Evolutionary conservation across 2,113 vertebrate species (phyloP), one percentile per base, ranked within the genome.

Genomic region (Phylloscopus trochilus): DNA sequence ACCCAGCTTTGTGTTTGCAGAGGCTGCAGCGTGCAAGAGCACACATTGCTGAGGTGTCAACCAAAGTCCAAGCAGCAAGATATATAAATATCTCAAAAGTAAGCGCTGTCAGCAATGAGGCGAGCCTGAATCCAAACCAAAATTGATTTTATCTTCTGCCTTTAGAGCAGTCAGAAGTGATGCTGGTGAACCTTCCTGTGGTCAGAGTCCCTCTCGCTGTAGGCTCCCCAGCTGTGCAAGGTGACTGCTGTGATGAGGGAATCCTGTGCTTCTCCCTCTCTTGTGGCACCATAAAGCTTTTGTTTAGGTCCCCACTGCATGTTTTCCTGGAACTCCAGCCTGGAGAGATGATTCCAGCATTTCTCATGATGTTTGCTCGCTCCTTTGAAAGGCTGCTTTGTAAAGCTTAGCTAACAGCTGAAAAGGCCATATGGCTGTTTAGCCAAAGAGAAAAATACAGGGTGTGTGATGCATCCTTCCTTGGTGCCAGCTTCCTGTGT

Each of bases 341-440:
- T 56, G 6, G 41, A 56, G 63, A 56, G 70, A 76, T 76, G 47
- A 69, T 31, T n/a, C n/a, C 53, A 60, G 24, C 46, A 47, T 30
- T 62, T 53, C 73, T 74, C 0, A 0, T 51, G 49, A 39, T 64
- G 53, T 37, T 53, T 52, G 21, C 66, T 66, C 1, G 1, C 24
- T 75, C 17, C 56, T 90, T 51, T 47, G 63, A 78, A 82, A 82
- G 51, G 30, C 83, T 68, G 49, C 60, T 68, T 83, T 92, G n/a
- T 72, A 24, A 83, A 84, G 44, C 35, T 3, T 4, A 12, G 28
- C 75, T 69, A 23, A 20, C 67, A 49, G 62, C 81, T 79, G 82
- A 33, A 70, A 52, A 28, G 24, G 28, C 26, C 3, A 1, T 7
- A 15, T 55, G 14, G 27, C 41, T 81, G 35, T 46, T 64, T 43